These are phyloP conservation scores for Rapana venosa DNA, from an alignment of 2,888 invertebrate genomes.

Conservation along the genomic window DNA sequence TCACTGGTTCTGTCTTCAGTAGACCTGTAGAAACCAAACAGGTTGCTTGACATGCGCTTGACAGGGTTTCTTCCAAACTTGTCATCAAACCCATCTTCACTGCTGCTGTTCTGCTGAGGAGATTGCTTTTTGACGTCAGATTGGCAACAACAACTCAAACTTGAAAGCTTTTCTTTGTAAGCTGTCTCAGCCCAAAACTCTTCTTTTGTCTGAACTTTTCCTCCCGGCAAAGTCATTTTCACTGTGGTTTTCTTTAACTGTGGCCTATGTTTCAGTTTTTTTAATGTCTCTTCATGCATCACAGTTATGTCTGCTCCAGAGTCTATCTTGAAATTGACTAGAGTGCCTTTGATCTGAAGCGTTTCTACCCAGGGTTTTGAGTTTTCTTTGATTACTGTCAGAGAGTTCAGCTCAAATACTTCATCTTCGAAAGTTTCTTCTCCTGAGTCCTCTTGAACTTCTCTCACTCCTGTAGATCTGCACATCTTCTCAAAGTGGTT, in stretches of 20 bases:
- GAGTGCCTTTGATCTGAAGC: background rate
- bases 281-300: background rate
- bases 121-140: background rate
- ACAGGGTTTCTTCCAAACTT: background rate
- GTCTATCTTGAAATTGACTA: background rate
- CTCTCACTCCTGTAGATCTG: background rate
- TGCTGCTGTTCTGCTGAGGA: slow-evolving; percentile 9
- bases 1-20: background rate
- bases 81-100: background rate
- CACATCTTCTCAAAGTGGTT: background rate
- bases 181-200: slow-evolving; percentile 3
- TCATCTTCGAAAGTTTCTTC: slow-evolving; percentile 18
- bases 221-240: background rate
- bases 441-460: background rate
- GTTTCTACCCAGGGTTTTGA: background rate
- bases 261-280: background rate
- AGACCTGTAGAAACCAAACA: background rate
- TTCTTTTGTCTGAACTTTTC: background rate
- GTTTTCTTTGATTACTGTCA: slow-evolving; percentile 5
- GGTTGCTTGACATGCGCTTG: too few relatives aligned
- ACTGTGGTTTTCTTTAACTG: background rate
- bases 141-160: background rate
- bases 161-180: background rate
- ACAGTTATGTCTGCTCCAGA: background rate
- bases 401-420: background rate